Conservation (phyloP, 2,888 invertebrate genomes). For the Bombylius discolor region DNA sequence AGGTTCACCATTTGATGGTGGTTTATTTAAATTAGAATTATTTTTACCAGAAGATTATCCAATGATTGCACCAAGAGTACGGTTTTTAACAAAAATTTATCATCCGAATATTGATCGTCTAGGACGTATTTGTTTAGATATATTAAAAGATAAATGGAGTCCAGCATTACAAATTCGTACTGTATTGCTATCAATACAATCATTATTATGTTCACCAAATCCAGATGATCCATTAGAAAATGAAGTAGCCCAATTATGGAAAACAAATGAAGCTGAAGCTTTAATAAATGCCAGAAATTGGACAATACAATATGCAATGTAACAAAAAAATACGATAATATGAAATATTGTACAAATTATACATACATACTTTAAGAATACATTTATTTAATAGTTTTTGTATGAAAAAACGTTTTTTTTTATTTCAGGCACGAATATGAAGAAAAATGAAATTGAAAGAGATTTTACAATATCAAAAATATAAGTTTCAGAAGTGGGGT, state of each 20-base stretch:
- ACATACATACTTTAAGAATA: no score
- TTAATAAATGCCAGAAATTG: conserved; percentile 86
- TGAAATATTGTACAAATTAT: no score
- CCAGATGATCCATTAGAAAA: conserved; percentile 95
- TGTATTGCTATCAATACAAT: conserved; percentile 92
- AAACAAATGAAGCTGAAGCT: conserved; percentile 90
- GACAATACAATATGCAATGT: conserved; percentile 85
- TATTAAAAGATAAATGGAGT: conserved; percentile 94
- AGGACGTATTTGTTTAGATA: conserved; percentile 95
- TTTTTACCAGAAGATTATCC: conserved; percentile 98
- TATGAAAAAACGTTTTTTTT: no score
- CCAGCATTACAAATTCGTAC: conserved; percentile 97
- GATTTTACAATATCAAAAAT: no score
- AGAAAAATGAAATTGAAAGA: no score
- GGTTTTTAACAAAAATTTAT: conserved; percentile 98
- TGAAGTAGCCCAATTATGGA: conserved; percentile 97
- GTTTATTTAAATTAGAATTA: conserved; percentile 90
- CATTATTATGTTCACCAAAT: conserved; percentile 91
- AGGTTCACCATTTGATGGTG: conserved; percentile 94
- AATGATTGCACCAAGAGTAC: conserved; percentile 98
- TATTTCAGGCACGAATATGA: no score
- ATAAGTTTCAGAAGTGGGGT: no score
- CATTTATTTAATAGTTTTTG: no score
- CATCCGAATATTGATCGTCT: conserved; percentile 99
- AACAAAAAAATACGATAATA: conserved; percentile 21